Base-by-base conservation (phyloP, 2,888 invertebrate species). In the Colostygia pectinataria region DNA sequence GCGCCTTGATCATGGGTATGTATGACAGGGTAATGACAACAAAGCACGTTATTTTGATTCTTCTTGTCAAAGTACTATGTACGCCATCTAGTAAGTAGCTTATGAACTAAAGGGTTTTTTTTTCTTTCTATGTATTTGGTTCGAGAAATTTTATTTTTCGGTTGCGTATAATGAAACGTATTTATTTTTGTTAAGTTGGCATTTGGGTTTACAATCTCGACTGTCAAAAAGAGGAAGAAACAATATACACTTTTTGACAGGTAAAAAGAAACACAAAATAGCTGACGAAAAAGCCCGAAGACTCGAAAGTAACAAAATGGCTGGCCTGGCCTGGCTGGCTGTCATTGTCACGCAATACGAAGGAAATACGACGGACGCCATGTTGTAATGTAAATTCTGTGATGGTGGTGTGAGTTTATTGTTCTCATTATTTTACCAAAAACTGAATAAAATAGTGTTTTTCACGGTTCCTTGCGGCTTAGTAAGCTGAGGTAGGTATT, bases 351-450 rank as follows among this genome's bases (percentile, higher is more conserved):
- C 9, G 23, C 33, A 9, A 1, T 10, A 9, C 10, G n/a, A 14
- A 32, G 8, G 15, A n/a, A 13, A 4, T 7, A 13, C 9, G 15
- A 32, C n/a, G 6, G 33, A 68, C 84, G 87, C 88, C 88, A 89
- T 88, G 74, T 88, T 88, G 85, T 83, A 85, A 77, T 86, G 85
- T 84, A 83, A 86, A 75, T 80, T 78, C 80, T 77, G 68, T 80
- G 77, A 76, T 71, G 74, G 81, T 79, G 74, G 72, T 73, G 66
- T 51, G 66, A 37, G 63, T 72, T 66, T 65, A 61, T 74, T 78
- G 74, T 76, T 74, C 65, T 40, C 65, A 62, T 46, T 20, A 20
- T 51, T 60, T 68, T 62, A 50, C 53, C 48, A 57, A 61, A 69
- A 70, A 67, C 58, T 66, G 56, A 63, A 59, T 68, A 65, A 69